Percentiles rank a stretch among this genome's conserved stretches.
These are phyloP conservation scores for Anthoscopus minutus DNA, from an alignment of 2,113 vertebrate genomes.

Conservation along the genomic window DNA sequence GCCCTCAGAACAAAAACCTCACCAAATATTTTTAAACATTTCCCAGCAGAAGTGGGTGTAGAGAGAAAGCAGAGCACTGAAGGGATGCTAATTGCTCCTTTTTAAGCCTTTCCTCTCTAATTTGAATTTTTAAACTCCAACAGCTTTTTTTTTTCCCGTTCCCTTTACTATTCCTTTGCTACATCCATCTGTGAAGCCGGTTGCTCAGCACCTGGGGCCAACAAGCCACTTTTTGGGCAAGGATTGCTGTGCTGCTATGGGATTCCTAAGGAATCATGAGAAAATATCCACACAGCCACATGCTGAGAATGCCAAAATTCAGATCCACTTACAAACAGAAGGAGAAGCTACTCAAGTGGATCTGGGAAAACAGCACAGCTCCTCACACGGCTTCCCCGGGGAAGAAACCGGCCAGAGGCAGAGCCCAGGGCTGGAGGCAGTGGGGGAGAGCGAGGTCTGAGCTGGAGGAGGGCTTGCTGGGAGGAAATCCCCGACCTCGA, in stretches of 20 bases:
- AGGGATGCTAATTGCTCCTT: slow-evolving; percentile 25
- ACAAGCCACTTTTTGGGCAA: not conserved
- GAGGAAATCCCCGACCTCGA: slow-evolving; percentile 2
- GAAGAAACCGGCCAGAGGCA: not conserved
- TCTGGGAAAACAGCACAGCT: not conserved
- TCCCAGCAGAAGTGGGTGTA: slow-evolving; percentile 18
- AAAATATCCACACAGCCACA: not conserved
- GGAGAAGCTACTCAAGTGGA: not conserved
- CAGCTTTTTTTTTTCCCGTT: not conserved
- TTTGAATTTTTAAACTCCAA: not conserved
- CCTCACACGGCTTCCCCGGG: not conserved
- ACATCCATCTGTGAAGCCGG: not conserved
- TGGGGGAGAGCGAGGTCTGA: accelerated
- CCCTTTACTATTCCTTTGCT: not conserved
- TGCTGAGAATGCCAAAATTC: not conserved
- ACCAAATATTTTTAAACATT: slow-evolving; percentile 29
- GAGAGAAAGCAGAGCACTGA: not conserved
- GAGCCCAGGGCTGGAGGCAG: not conserved
- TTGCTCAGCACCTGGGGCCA: not conserved
- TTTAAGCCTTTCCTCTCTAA: not conserved
- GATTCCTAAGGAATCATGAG: not conserved
- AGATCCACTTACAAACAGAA: not conserved
- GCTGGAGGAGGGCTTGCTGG: not conserved
- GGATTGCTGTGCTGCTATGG: not conserved
- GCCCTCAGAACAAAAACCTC: not conserved